Evolutionary conservation across 2,797 vertebrate species (phyloP), one percentile per base, ranked within the genome.

Genomic region (Enteromius paludinosus): DNA sequence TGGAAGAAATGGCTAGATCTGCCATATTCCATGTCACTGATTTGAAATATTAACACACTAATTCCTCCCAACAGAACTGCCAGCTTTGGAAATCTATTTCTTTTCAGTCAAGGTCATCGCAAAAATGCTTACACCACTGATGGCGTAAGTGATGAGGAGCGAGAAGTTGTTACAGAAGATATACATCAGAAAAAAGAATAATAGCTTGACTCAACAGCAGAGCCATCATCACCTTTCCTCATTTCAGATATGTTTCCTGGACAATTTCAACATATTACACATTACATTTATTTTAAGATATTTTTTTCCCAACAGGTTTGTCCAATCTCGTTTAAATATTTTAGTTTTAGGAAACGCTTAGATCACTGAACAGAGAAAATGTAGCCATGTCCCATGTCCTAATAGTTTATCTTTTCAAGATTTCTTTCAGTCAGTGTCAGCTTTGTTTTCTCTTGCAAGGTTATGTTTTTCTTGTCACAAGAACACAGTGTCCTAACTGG

Each of bases 31-130:
- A 88, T 89, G 86, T 75, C 64, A 54, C 49, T 85, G 85, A 85
- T 88, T 87, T 88, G 81, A 88, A 79, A 43, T 75, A 84, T 87
- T 88, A 88, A 90, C 85, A 66, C 61, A 87, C 87, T 89, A 90
- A 90, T 87, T 45, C 5, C 38, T 73, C 30, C 35, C 25, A 83
- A 43, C 56, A 45, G 35, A 62, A 52, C 30, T 30, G 7, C 47
- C 10, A 45, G 25, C 14, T 78, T 33, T 72, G 45, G 35, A 65
- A 74, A 72, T 38, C n/a, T 47, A 83, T 23, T 66, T 1, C 30
- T 54, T 35, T 74, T 41, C n/a, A 23, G 28, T 10, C 20, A 23
- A 38, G 23, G 59, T 61, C 23, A 33, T 71, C 20, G 6, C 17
- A 79, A 56, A 54, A 28, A 28, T 61, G 56, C 14, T 25, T 41